Evolutionary conservation across 2,113 vertebrate genomes (phyloP), one percentile per base, ranked within the genome.

Genomic region (Clupea harengus): DNA sequence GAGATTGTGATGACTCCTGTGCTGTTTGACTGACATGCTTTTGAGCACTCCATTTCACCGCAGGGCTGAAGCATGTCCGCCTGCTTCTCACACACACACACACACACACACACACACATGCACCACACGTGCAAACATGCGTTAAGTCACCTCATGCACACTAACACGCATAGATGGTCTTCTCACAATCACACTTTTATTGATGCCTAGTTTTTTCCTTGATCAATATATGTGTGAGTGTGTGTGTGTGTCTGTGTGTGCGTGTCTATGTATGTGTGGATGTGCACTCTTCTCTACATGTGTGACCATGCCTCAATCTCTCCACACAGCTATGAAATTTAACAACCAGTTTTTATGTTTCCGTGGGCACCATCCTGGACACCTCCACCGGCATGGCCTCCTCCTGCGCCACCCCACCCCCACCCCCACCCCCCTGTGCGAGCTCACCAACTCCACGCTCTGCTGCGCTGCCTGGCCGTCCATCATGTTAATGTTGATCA

Each of bases 401-500:
- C n/a, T 64, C 22, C 57, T 64, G 57, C 5, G 5, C 28, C n/a
- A n/a, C n/a, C n/a, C 10, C 64, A 3, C 64, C 7, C 64, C 2
- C 64, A 7, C 22, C 22, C 57, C 22, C n/a, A 2, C n/a, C n/a
- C 0, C 39, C 47, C 32, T 57, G 54, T 49, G n/a, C 54, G 11
- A 11, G 20, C 83, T 20, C 57, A 45, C 39, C 45, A 25, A 7
- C 13, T 9, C 54, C 84, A 84, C 80, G 78, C 46, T 52, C 83
- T 25, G 84, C 78, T 88, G 39, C 83, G 28, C 83, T 81, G 57
- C 82, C 72, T 44, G 2, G 64, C 22, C 80, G 87, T 86, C 82
- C 84, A 85, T 88, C 85, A 89, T 86, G 54, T 86, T 89, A 86
- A 64, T 85, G 82, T 84, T 82, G 83, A 88, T 90, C 87, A 89